Evolutionary conservation across 1,140 invertebrate species (phyloP).

Genomic region (Maconellicoccus hirsutus): DNA sequence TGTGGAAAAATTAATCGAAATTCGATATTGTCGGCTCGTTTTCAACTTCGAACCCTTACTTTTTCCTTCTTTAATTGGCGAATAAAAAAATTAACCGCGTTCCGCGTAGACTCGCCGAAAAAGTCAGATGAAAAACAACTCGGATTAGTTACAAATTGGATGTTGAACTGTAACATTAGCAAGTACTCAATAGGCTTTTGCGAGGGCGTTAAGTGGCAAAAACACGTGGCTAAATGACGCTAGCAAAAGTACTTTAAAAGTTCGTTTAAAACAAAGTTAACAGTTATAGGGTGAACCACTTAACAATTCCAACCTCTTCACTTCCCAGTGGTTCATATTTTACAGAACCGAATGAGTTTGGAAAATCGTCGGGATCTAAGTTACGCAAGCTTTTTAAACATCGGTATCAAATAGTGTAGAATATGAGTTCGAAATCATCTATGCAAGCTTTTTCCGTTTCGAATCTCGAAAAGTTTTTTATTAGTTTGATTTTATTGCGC

Average conservation of each 20-base stretch:
- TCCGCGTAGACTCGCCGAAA: no score
- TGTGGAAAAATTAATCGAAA: not conserved
- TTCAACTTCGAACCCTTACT: not conserved
- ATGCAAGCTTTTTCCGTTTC: not conserved
- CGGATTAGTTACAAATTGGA: constrained; percentile 19
- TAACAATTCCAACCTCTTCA: not conserved
- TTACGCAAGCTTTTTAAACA: not conserved
- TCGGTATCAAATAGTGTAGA: no score
- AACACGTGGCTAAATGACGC: constrained; percentile 19
- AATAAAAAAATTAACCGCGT: not conserved
- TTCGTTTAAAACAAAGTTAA: constrained; percentile 22
- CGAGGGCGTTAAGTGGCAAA: constrained; percentile 17
- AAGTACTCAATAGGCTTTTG: constrained; percentile 19
- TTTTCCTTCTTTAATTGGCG: not conserved
- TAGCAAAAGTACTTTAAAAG: constrained; percentile 19
- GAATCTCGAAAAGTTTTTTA: not conserved
- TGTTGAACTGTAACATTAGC: constrained; percentile 21
- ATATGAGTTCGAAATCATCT: not conserved
- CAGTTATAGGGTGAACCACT: constrained; percentile 12
- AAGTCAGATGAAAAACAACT: not conserved
- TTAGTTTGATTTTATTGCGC: not conserved
- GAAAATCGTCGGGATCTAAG: not conserved
- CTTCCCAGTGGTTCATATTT: constrained; percentile 12
- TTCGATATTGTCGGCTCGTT: not conserved
- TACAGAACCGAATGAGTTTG: not conserved